Evolutionary conservation across 2,113 vertebrate species (phyloP), one percentile per base, ranked within the genome.

Genomic region (Formicarius rufipectus): DNA sequence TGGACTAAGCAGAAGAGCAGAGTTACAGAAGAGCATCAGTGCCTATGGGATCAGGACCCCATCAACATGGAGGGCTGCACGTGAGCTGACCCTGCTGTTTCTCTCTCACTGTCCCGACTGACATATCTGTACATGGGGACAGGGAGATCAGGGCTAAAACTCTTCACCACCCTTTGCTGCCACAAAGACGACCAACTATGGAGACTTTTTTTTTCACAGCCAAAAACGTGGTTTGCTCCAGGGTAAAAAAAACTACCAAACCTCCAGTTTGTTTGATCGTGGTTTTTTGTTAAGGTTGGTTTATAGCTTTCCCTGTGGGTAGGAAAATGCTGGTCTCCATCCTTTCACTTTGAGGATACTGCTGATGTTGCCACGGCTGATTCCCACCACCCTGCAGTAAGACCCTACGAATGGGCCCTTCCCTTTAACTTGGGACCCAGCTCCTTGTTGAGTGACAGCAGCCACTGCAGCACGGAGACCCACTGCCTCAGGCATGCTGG

Each of bases 191-290:
- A 87, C 67, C 72, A 96, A 56, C 73, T 81, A 68, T 66, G 80
- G 73, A 90, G 60, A 56, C 60, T 25, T 53, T 31, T 68, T 50
- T 87, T 59, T 83, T 69, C 40, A 90, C 79, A 90, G 60, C 68
- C 24, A 84, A 93, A 93, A 86, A 84, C 30, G 25, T 90, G 40
- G 73, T 90, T 93, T 96, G 90, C 93, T 95, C 90, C 76, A 90
- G 72, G 64, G 88, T 33, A 6, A 73, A 87, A 89, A 92, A 71
- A 56, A 6, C 2, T 15, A 20, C 13, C 56, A 85, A 87, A 86
- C 37, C 28, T 84, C 69, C 28, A 35, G 21, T 84, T 92, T 28
- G 16, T 88, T 94, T 92, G 73, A 56, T 92, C 52, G 4, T 89
- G 84, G 7, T 59, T 92, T 94, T 89, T 90, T 90, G 40, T 67